phyloP scores from a whole-genome alignment of 2,113 vertebrate genomes.

The Atherinomorus stipes region DNA sequence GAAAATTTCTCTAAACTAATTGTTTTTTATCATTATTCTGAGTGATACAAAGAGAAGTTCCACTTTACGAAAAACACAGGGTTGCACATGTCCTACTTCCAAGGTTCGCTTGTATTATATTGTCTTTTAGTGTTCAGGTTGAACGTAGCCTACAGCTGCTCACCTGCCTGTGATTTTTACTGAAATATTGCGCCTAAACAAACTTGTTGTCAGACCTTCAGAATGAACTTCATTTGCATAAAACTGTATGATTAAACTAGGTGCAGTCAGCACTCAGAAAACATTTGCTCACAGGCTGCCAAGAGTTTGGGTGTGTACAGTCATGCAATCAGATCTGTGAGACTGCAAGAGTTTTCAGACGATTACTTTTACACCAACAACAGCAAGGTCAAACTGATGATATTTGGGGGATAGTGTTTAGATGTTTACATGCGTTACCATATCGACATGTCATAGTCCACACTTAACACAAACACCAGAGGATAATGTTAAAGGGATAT shows the following conservation, averaged over 20 bases:
- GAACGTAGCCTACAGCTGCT: constrained; percentile 29
- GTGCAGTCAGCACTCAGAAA: constrained; percentile 33
- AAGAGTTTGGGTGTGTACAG: neutral
- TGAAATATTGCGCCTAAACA: constrained; percentile 36
- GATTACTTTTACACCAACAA: neutral
- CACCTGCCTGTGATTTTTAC: constrained; percentile 27
- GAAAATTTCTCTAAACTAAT: neutral
- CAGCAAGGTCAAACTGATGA: neutral
- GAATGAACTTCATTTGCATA: constrained; percentile 57
- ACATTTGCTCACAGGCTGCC: constrained; percentile 15
- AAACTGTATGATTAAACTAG: constrained; percentile 58
- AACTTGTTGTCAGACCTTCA: constrained; percentile 57
- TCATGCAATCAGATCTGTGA: neutral
- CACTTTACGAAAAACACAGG: constrained; percentile 14
- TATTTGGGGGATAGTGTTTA: constrained; percentile 1
- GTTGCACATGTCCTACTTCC: neutral
- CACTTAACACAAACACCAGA: neutral
- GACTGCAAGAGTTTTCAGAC: neutral
- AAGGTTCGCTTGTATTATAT: constrained; percentile 13
- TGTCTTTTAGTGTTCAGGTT: constrained; percentile 9
- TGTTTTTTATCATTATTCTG: neutral
- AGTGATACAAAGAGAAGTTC: neutral
- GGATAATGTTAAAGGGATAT: too few relatives aligned
- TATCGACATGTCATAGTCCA: neutral
- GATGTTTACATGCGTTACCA: neutral